Percentiles rank a stretch among this genome's conserved stretches.
These are phyloP conservation scores for Lumbricus terrestris DNA, from an alignment of 2,888 invertebrate genomes.

Conservation along the genomic window DNA sequence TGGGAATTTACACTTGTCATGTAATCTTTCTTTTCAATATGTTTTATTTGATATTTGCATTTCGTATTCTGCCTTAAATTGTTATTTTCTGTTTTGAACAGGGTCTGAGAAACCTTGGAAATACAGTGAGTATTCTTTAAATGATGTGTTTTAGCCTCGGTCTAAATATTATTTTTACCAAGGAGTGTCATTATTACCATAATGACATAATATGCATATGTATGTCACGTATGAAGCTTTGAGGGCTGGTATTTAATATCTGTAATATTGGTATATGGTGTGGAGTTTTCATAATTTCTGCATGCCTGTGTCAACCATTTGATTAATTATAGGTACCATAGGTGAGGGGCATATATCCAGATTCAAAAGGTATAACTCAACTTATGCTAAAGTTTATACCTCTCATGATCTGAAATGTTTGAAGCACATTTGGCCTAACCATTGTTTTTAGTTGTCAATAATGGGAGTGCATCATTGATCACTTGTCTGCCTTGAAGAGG, in stretches of 20 bases:
- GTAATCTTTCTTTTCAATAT: not conserved
- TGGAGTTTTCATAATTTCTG: not conserved
- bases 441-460: too few species aligned
- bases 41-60: not conserved
- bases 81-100: not conserved
- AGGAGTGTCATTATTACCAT: not conserved
- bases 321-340: not conserved
- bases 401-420: too few species aligned
- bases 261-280: not conserved
- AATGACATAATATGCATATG: too few species aligned
- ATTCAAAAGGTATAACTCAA: too few species aligned
- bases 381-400: too few species aligned
- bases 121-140: not conserved
- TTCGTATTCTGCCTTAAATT: not conserved
- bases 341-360: too few species aligned
- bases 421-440: too few species aligned
- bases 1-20: not conserved
- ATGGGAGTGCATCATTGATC: too few species aligned
- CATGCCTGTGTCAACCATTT: not conserved
- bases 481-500: too few species aligned
- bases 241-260: not conserved
- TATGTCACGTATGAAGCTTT: not conserved
- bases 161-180: not conserved
- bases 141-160: not conserved
- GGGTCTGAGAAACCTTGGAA: slow-evolving; percentile 13